Evolutionary conservation across 2,797 vertebrate genomes (phyloP).

Genomic region (Megaceryle alcyon): DNA sequence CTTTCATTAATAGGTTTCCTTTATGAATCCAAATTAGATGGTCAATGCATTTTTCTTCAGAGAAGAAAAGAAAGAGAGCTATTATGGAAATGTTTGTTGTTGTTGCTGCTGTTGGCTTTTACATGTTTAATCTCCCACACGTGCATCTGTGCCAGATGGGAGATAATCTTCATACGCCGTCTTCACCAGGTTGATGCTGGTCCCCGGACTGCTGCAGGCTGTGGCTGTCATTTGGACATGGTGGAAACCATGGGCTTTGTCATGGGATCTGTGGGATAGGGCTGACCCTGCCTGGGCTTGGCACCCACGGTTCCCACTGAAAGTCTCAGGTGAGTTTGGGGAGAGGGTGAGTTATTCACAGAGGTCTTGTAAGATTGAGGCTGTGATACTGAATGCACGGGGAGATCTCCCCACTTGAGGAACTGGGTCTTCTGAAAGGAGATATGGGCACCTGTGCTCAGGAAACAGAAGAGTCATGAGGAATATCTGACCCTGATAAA

Average conservation of each 20-base stretch:
- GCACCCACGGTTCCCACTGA: background rate
- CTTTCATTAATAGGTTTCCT: conserved; percentile 72
- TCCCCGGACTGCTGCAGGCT: background rate
- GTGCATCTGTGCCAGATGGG: conserved; percentile 54
- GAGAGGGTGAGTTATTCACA: background rate
- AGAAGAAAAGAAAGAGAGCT: conserved; percentile 11
- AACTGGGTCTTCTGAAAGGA: background rate
- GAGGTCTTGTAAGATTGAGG: background rate
- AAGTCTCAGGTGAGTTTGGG: background rate
- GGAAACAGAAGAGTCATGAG: background rate
- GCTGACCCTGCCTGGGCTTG: background rate
- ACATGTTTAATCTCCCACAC: conserved; percentile 56
- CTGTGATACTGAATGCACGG: background rate
- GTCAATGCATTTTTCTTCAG: background rate
- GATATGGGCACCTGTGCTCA: background rate
- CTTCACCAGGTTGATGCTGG: background rate
- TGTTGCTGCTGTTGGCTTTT: conserved; percentile 31
- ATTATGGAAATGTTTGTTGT: conserved; percentile 56
- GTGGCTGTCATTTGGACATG: background rate
- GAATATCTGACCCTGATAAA: background rate
- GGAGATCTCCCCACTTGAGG: background rate
- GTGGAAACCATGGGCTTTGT: background rate
- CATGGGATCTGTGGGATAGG: background rate
- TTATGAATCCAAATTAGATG: conserved; percentile 75
- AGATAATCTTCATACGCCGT: background rate